phyloP scores from a whole-genome alignment of 2,888 invertebrate genomes.

The Cyrtodaria siliqua region DNA sequence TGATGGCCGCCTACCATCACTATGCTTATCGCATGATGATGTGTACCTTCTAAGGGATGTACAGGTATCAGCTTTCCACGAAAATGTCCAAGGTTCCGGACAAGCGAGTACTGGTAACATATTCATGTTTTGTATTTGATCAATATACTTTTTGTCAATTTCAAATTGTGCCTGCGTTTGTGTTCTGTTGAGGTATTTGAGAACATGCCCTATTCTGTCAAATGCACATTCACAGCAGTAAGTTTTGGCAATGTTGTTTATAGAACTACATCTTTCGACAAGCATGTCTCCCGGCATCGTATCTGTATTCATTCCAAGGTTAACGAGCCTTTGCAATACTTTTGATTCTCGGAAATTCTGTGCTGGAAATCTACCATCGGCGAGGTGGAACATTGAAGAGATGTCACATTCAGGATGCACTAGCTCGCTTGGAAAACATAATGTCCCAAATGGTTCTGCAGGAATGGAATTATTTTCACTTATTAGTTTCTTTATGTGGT shows the following conservation, averaged over 20 bases:
- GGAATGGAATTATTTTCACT: conserved; percentile 32
- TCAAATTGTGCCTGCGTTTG: background rate
- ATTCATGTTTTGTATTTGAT: conserved; percentile 10
- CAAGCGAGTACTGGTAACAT: conserved; percentile 65
- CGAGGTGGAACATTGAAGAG: conserved; percentile 60
- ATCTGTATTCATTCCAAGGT: conserved; percentile 67
- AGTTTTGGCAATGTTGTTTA: conserved; percentile 22
- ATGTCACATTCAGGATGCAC: conserved; percentile 66
- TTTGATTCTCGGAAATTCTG: conserved; percentile 21
- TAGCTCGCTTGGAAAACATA: conserved; percentile 64
- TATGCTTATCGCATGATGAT: no score
- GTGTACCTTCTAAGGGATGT: background rate
- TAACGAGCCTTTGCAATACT: conserved; percentile 34
- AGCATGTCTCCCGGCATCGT: conserved; percentile 49
- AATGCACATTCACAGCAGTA: conserved; percentile 18
- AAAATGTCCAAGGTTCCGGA: conserved; percentile 64
- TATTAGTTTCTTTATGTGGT: conserved; percentile 19
- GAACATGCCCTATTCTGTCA: conserved; percentile 6
- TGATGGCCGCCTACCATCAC: no score
- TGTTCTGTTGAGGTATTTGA: conserved; percentile 24
- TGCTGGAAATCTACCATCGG: conserved; percentile 74
- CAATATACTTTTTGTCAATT: background rate
- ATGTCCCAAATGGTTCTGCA: conserved; percentile 13
- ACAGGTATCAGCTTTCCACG: conserved; percentile 62
- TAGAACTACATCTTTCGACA: conserved; percentile 63